These are phyloP conservation scores for Nycticorax nycticorax DNA, from an alignment of 2,113 vertebrate genomes.

Conservation along the genomic window DNA sequence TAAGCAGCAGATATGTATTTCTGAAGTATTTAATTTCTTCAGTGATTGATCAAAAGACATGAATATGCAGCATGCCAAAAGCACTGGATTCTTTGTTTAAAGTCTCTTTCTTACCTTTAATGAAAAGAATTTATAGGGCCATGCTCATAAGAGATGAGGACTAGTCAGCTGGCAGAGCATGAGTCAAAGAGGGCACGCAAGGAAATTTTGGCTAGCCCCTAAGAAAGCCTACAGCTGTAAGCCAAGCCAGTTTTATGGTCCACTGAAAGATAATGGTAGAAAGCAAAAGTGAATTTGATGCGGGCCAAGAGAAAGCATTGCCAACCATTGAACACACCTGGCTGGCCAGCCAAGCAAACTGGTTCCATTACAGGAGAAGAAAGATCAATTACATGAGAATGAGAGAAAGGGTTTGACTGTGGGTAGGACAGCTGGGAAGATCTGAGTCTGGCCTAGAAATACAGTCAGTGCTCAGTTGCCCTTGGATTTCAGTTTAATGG, in stretches of 20 bases:
- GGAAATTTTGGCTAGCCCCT: background rate
- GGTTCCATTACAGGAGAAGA: background rate
- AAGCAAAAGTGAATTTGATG: background rate
- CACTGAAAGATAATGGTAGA: background rate
- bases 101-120: background rate
- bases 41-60: background rate
- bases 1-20: background rate
- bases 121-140: background rate
- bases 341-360: background rate
- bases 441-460: background rate
- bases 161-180: background rate
- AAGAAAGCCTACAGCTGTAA: background rate
- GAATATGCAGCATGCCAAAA: background rate
- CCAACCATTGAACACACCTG: background rate
- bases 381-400: background rate
- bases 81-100: background rate
- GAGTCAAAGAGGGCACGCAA: background rate
- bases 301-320: background rate
- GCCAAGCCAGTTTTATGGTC: background rate
- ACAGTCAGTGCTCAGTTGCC: background rate
- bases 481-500: background rate
- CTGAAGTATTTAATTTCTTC: background rate
- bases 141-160: background rate
- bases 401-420: background rate
- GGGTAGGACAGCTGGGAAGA: background rate